phyloP scores from a whole-genome alignment of 2,113 vertebrate genomes.

The Galbula dea region DNA sequence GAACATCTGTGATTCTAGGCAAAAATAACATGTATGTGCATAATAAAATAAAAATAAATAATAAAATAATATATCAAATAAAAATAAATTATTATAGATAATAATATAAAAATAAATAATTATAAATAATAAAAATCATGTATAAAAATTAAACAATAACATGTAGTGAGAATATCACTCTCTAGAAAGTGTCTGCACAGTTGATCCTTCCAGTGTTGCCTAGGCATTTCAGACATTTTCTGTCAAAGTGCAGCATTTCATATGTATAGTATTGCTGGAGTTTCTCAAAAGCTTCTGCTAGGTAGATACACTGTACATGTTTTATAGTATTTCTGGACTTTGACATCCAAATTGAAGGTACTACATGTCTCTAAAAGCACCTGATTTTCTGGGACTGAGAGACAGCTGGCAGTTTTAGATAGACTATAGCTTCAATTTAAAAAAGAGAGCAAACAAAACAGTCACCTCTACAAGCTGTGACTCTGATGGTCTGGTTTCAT shows the following conservation, averaged over 20 bases:
- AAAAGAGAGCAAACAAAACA: background rate
- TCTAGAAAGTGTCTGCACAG: background rate
- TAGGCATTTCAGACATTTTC: background rate
- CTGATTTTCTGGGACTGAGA: background rate
- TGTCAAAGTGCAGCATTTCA: background rate
- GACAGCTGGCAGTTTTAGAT: background rate
- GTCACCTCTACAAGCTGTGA: background rate
- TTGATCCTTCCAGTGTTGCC: background rate
- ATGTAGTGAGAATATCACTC: background rate
- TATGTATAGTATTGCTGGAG: background rate
- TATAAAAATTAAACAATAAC: too few species aligned
- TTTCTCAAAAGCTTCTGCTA: background rate
- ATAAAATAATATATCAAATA: too few species aligned
- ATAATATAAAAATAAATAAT: too few species aligned
- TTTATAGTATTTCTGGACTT: background rate
- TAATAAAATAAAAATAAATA: too few species aligned
- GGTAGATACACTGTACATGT: accelerated
- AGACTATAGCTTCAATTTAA: background rate
- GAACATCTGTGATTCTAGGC: background rate
- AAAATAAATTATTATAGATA: too few species aligned
- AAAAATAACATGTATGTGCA: background rate
- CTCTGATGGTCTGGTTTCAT: accelerated
- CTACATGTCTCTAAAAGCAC: background rate
- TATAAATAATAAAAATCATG: too few species aligned
- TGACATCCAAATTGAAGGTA: background rate